These are phyloP conservation scores for Microplitis manilae DNA, from an alignment of 2,888 invertebrate species.

Conservation along the genomic window DNA sequence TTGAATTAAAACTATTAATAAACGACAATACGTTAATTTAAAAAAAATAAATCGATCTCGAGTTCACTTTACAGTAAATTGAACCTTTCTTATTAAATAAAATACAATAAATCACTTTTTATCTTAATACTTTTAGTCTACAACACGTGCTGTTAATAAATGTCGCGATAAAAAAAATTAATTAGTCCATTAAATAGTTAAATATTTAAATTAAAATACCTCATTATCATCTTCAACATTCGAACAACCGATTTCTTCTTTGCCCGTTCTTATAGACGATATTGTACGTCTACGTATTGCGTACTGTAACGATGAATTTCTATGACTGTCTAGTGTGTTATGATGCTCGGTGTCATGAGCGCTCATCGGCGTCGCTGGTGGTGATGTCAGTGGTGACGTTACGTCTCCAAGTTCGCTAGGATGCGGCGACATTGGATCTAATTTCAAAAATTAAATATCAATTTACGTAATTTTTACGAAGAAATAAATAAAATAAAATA, in stretches of 20 bases:
- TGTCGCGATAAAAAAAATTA: background rate
- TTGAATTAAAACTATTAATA: background rate
- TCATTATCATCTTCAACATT: conserved; percentile 66
- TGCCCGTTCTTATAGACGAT: conserved; percentile 59
- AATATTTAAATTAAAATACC: conserved; percentile 52
- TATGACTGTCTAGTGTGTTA: conserved; percentile 57
- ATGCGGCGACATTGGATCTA: conserved; percentile 78
- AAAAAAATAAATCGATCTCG: background rate
- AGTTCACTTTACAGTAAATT: background rate
- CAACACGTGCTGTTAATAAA: background rate
- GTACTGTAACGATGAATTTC: conserved; percentile 62
- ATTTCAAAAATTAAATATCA: conserved; percentile 40
- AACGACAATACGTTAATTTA: background rate
- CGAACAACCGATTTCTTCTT: conserved; percentile 59
- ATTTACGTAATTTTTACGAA: conserved; percentile 9
- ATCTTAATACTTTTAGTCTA: background rate
- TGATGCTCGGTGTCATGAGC: conserved; percentile 60
- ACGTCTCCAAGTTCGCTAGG: conserved; percentile 71
- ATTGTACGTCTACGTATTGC: conserved; percentile 65
- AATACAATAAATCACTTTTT: background rate
- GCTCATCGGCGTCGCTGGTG: conserved; percentile 73
- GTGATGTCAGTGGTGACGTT: conserved; percentile 73
- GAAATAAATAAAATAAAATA: conserved; percentile 4
- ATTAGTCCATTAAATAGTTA: background rate
- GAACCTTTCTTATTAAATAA: too few species aligned